A percentile compares a stretch with the other conserved stretches of the same genome.
phyloP scores from a whole-genome alignment of 2,797 vertebrate genomes.

The Phaenicophaeus curvirostris region DNA sequence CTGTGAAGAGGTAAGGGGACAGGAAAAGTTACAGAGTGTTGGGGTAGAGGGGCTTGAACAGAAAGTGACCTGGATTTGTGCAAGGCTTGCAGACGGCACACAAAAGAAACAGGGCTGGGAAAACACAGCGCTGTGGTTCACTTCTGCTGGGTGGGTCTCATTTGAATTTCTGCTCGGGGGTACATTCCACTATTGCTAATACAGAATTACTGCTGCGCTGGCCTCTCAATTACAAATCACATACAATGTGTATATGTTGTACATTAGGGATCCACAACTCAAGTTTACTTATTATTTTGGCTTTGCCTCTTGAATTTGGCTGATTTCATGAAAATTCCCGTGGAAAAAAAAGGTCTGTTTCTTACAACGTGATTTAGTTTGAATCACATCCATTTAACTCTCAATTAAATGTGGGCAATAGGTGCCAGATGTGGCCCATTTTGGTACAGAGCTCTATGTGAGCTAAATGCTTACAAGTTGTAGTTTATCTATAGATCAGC shows the following conservation, averaged over 20 bases:
- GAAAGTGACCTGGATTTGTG: background rate
- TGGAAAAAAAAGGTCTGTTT: background rate
- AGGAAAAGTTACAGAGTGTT: background rate
- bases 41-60: background rate
- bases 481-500: background rate
- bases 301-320: background rate
- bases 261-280: background rate
- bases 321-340: background rate
- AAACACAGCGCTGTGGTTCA: background rate
- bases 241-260: background rate
- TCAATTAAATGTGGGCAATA: background rate
- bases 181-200: background rate
- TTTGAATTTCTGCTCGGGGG: background rate
- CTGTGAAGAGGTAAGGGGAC: background rate
- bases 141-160: slow-evolving; percentile 6
- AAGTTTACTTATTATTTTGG: background rate
- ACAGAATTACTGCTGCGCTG: background rate
- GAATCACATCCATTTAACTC: background rate
- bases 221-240: background rate
- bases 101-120: background rate
- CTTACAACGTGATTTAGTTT: background rate
- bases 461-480: rapidly evolving
- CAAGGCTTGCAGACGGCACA: background rate
- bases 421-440: background rate
- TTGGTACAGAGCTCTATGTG: background rate